Percentiles rank a stretch among this genome's conserved stretches.
phyloP scores from a whole-genome alignment of 2,797 vertebrate species.

The Tragelaphus oryx region DNA sequence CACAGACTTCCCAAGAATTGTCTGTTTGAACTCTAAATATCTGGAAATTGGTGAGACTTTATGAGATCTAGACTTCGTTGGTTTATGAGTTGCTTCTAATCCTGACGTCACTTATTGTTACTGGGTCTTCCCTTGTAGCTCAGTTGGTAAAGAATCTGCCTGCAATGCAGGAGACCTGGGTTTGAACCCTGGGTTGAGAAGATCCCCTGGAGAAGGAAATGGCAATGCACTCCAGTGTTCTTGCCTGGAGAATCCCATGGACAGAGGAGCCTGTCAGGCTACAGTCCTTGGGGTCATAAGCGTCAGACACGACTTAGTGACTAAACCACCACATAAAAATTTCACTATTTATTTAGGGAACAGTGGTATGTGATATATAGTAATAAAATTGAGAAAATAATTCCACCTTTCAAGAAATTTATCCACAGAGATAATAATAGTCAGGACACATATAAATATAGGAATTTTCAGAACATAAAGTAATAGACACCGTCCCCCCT shows the following conservation, averaged over 20 bases:
- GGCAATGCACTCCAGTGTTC: background rate
- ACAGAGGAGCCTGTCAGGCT: background rate
- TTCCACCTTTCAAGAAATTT: background rate
- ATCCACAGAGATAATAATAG: background rate
- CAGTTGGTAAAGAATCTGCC: background rate
- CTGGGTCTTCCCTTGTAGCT: background rate
- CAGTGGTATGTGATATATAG: background rate
- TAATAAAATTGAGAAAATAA: background rate
- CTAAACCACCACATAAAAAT: background rate
- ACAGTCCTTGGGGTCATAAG: background rate
- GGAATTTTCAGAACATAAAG: background rate
- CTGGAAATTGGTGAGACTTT: background rate
- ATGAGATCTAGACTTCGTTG: background rate
- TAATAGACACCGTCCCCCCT: background rate
- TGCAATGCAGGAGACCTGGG: background rate
- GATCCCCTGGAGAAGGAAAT: background rate
- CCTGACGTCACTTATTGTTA: background rate
- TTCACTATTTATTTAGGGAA: background rate
- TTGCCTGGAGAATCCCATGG: background rate
- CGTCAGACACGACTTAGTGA: background rate
- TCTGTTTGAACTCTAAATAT: background rate
- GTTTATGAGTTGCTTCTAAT: background rate
- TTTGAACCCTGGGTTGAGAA: background rate
- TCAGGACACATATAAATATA: background rate
- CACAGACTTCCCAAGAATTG: background rate